Evolutionary conservation across 1,140 invertebrate genomes (phyloP), one percentile per base, ranked within the genome.

Genomic region (Ips typographus): DNA sequence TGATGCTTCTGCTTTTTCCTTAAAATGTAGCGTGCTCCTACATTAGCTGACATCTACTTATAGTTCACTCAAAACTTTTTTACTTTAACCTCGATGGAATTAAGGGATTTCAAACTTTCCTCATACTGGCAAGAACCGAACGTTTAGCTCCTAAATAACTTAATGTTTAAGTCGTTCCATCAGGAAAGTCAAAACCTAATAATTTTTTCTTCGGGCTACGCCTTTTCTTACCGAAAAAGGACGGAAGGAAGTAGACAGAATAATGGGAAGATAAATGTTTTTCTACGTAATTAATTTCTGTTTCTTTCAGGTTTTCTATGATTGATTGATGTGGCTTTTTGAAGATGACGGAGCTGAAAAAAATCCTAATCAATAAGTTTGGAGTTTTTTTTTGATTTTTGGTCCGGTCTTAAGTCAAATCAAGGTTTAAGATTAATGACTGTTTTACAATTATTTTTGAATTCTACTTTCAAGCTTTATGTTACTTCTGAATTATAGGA

Each of bases 261-360:
- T 62, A 68, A 62, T 56, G 44, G 66, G 66, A 68, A 68, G 66
- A 68, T 68, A 68, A 68, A 68, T 68, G 66, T 68, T 68, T 68
- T 68, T 68, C 66, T 68, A 68, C 57, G 66, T 68, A 68, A 68
- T 68, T 68, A 68, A 68, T 68, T 68, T 61, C 65, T 68, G 57
- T 59, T 53, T 68, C 56, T 60, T 60, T 68, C 58, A 59, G 56
- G 57, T 61, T 68, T 59, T 53, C 57, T 68, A 68, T 68, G 58
- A 68, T 68, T 68, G 65, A 68, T 68, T 61, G 57, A 60, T 68
- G 57, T 43, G 43, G 55, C 53, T 66, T 66, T 66, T 66, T 66
- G 41, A 51, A 57, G 53, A 66, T 64, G 49, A 64, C 22, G n/a
- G 51, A 55, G 49, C 43, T 37, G 41, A 41, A 55, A 47, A 65